phyloP scores from a whole-genome alignment of 2,113 vertebrate species.

The Centrocercus urophasianus region DNA sequence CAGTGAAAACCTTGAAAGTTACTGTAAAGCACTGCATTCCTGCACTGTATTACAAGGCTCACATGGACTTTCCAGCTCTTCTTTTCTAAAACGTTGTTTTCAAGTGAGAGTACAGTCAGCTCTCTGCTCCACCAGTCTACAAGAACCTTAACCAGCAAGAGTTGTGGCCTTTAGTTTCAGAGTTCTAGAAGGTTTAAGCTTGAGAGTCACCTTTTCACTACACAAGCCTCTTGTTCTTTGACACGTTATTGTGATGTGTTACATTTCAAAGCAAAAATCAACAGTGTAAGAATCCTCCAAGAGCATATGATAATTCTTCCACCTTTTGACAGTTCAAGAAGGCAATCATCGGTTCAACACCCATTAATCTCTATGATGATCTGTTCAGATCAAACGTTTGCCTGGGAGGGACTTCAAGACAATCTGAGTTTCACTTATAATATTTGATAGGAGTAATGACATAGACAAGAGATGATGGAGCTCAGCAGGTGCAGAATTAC shows the following conservation, averaged over 20 bases:
- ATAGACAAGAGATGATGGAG: neutral
- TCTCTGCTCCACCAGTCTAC: fast-evolving
- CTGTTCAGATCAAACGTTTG: neutral
- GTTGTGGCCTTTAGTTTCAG: neutral
- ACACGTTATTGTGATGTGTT: fast-evolving
- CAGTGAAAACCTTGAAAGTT: neutral
- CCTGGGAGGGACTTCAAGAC: neutral
- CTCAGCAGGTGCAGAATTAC: neutral
- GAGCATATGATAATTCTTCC: neutral
- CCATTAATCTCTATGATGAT: neutral
- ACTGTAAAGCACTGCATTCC: fast-evolving
- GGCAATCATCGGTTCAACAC: neutral
- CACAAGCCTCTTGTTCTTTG: neutral
- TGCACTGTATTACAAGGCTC: fast-evolving
- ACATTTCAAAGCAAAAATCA: neutral
- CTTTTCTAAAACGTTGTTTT: neutral
- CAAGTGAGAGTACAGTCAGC: neutral
- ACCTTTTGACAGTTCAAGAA: neutral
- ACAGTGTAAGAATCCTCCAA: neutral
- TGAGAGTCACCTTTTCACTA: neutral
- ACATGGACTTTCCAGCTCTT: fast-evolving
- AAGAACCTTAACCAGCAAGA: fast-evolving
- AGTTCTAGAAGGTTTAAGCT: neutral
- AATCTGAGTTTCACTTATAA: neutral
- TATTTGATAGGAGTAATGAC: fast-evolving